These are phyloP conservation scores for Toxotes lorentzi DNA, from an alignment of 2,797 vertebrate species.

Conservation along the genomic window DNA sequence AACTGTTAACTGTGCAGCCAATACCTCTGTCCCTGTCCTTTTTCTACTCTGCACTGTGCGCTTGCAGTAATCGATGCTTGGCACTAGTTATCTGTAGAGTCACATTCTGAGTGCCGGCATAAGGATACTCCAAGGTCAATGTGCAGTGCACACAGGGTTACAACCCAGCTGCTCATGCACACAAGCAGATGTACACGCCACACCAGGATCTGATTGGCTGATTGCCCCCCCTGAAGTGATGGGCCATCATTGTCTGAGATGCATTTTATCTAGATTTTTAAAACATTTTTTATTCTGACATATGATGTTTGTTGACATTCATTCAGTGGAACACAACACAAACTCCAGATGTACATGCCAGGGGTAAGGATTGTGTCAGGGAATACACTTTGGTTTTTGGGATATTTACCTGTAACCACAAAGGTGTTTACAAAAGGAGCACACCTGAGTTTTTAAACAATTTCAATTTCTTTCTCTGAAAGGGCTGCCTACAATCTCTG, in stretches of 20 bases:
- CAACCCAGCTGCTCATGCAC: constrained; percentile 54
- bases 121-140: constrained; percentile 79
- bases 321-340: constrained; percentile 27
- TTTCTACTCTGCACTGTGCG: constrained; percentile 63
- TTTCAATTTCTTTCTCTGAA: not conserved
- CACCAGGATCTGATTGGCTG: constrained; percentile 54
- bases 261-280: constrained; percentile 13
- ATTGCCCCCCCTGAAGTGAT: constrained; percentile 33
- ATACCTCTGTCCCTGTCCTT: constrained; percentile 69
- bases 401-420: not conserved
- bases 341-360: not conserved
- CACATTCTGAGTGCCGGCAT: constrained; percentile 77
- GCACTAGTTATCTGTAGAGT: constrained; percentile 78
- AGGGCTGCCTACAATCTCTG: not conserved
- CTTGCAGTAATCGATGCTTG: constrained; percentile 83
- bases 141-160: constrained; percentile 56
- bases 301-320: constrained; percentile 45
- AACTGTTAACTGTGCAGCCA: constrained; percentile 71
- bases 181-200: constrained; percentile 37
- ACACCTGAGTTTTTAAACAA: not conserved
- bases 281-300: constrained; percentile 30
- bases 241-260: constrained; percentile 11
- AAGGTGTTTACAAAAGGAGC: constrained; percentile 8
- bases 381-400: constrained; percentile 5
- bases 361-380: constrained; percentile 2